A percentile compares a stretch with the other conserved stretches of the same genome.
Conservation (phyloP, 2,888 invertebrate genomes). For the Adelphocoris suturalis region DNA sequence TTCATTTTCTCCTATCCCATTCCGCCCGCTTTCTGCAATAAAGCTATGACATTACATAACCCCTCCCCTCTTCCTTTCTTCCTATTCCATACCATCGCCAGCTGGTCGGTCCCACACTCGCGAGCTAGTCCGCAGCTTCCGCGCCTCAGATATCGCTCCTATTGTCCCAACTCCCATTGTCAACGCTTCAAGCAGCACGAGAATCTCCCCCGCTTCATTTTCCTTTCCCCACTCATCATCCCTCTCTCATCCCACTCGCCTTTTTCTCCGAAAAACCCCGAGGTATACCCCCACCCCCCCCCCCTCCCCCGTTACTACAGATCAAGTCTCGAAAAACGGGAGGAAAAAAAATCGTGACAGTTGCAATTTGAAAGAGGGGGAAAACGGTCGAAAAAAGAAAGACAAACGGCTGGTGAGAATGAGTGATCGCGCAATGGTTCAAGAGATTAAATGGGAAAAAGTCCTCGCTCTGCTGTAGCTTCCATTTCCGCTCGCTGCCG, state of each 20-base stretch:
- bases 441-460: constrained; percentile 11
- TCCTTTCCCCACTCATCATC: neutral
- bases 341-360: neutral
- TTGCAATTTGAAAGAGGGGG: constrained; percentile 25
- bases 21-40: too few relatives aligned
- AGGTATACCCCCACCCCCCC: neutral
- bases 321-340: constrained; percentile 4
- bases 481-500: neutral
- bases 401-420: constrained; percentile 27
- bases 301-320: neutral
- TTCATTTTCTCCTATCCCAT: too few relatives aligned
- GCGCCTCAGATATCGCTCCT: constrained; percentile 2
- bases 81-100: neutral
- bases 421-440: constrained; percentile 14
- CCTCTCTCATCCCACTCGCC: neutral
- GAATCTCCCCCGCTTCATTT: neutral
- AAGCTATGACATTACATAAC: too few relatives aligned
- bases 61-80: too few relatives aligned
- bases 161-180: neutral
- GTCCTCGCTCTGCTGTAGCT: neutral
- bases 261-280: neutral
- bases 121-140: constrained; percentile 1
- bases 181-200: neutral
- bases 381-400: constrained; percentile 4
- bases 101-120: neutral